These are phyloP conservation scores for Stenoptilia bipunctidactyla DNA, from an alignment of 2,888 invertebrate species.

Conservation along the genomic window DNA sequence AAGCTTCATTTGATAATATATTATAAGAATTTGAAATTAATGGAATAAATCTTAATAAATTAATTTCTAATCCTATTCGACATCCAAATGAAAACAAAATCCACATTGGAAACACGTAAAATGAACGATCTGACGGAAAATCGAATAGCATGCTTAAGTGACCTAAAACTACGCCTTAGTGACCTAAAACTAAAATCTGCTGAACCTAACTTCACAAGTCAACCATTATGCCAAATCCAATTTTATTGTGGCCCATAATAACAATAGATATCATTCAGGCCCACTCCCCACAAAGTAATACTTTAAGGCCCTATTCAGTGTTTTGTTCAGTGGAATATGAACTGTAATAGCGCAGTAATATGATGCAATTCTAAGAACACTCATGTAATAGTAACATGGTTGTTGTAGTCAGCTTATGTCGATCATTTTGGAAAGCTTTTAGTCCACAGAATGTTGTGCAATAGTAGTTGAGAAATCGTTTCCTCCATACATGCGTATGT, in stretches of 20 bases:
- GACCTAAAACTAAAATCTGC: no score
- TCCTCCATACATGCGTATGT: no score
- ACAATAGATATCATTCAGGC: background rate
- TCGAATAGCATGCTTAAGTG: no score
- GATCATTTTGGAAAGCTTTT: background rate
- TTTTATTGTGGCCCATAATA: conserved; percentile 1
- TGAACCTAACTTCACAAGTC: background rate
- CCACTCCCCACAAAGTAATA: background rate
- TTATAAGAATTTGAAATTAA: no score
- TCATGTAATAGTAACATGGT: background rate
- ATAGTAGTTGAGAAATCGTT: no score
- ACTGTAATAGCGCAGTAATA: background rate
- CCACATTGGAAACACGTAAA: no score
- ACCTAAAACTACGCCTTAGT: no score
- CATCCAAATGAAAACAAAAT: no score
- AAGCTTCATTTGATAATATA: no score
- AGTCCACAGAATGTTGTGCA: background rate
- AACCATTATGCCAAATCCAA: background rate
- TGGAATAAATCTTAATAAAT: no score
- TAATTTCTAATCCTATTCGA: no score
- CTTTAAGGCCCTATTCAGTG: background rate
- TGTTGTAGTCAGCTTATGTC: background rate
- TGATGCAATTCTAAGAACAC: background rate
- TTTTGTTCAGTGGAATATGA: background rate
- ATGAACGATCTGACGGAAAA: no score